Percentiles rank a stretch among this genome's conserved stretches.
Evolutionary conservation across 2,888 invertebrate genomes (phyloP).

Genomic region (Ischnus inquisitorius): DNA sequence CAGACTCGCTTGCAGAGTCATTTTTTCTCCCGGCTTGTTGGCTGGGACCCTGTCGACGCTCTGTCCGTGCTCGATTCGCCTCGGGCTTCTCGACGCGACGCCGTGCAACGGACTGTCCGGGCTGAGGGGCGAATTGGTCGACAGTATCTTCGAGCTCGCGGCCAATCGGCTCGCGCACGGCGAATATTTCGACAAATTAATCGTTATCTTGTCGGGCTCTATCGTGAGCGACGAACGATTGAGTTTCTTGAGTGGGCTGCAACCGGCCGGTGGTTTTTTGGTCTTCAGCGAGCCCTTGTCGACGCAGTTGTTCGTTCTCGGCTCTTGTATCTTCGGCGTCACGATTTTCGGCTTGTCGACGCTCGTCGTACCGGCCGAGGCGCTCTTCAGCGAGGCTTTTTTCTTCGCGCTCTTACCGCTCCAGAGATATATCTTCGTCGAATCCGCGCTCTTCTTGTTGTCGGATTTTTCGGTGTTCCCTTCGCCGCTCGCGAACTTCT

Average conservation of each 20-base stretch:
- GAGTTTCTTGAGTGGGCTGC: conserved; percentile 79
- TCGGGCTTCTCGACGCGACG: conserved; percentile 78
- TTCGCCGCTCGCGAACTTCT: conserved; percentile 46
- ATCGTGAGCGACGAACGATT: conserved; percentile 81
- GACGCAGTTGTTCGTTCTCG: conserved; percentile 72
- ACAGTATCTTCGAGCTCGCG: conserved; percentile 83
- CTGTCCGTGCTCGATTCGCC: conserved; percentile 68
- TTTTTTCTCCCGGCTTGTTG: conserved; percentile 69
- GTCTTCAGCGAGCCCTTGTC: conserved; percentile 66
- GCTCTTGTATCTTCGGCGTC: conserved; percentile 56
- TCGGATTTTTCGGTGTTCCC: conserved; percentile 23
- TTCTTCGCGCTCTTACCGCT: conserved; percentile 74
- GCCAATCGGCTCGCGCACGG: conserved; percentile 83
- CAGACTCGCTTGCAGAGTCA: conserved; percentile 77
- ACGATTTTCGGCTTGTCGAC: conserved; percentile 63
- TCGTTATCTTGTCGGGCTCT: conserved; percentile 79
- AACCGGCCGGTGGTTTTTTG: conserved; percentile 67
- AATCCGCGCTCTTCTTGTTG: conserved; percentile 63
- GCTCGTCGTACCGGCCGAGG: conserved; percentile 53
- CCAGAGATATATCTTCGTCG: conserved; percentile 76
- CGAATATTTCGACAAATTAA: conserved; percentile 83
- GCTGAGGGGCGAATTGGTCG: conserved; percentile 76
- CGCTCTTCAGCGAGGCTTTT: conserved; percentile 70
- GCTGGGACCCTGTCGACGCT: conserved; percentile 26
- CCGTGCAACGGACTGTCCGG: conserved; percentile 82